Base-by-base conservation (phyloP, 2,113 vertebrate species). In the Pseudorhombus dupliciocellatus region DNA sequence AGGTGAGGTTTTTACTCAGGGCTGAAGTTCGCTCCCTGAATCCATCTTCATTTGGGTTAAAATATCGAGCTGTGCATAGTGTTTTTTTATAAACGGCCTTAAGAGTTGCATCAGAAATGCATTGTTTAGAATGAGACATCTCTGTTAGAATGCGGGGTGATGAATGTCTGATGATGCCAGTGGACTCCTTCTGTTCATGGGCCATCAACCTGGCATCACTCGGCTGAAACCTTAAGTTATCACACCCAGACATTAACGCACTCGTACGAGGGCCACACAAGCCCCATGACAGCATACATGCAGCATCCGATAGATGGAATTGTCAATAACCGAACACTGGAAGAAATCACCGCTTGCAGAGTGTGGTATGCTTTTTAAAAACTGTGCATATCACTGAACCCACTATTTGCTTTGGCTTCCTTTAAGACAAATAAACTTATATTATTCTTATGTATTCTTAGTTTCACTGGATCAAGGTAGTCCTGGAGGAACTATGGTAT, bases 141-240 rank as follows among this genome's bases (percentile, higher is more conserved):
- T 25, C 11, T 68, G 54, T 40, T 62, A 63, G 71, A 48, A 22
- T 44, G 40, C 72, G 70, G 65, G 75, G 80, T 81, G 58, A 73
- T 69, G 30, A 51, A 67, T 34, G 57, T 4, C 7, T 66, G 71
- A 50, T 55, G 66, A n/a, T 62, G 67, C 48, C 24, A 24, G 77
- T 70, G 57, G 64, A 63, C 25, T 59, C 59, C 48, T 72, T 1
- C 1, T 53, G n/a, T 55, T 84, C 70, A 44, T 60, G 42, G 65
- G 44, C 75, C 80, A 83, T 84, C 87, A 89, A 68, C 75, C 80
- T 87, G 78, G 70, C 78, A 75, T 60, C 71, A 65, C 54, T 83
- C 77, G 79, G 50, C 75, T 16, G 28, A 83, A 88, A 83, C 66
- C 77, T 71, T 73, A 56, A 72, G 61, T 80, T 80, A 85, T 75